These are phyloP conservation scores for Nothobranchius furzeri DNA, from an alignment of 2,113 vertebrate genomes.

Conservation along the genomic window DNA sequence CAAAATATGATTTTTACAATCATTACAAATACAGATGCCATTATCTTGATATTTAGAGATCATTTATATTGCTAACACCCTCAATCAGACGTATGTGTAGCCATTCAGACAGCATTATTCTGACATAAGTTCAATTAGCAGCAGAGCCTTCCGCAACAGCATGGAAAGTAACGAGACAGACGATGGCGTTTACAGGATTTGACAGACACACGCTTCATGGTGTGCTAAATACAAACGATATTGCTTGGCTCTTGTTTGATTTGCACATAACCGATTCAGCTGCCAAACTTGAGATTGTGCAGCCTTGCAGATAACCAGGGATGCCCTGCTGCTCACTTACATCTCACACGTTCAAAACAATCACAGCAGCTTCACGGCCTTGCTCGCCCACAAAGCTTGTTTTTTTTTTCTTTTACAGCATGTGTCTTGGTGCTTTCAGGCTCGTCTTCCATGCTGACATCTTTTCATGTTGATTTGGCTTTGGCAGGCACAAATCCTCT, in stretches of 20 bases:
- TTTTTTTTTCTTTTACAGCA: not conserved
- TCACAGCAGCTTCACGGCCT: constrained; percentile 7
- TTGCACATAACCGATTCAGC: constrained; percentile 35
- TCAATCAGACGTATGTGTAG: constrained; percentile 2
- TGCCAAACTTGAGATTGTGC: constrained; percentile 43
- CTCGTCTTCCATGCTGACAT: not conserved
- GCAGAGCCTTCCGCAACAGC: constrained; percentile 15
- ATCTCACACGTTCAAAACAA: constrained; percentile 34
- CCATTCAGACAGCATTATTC: not conserved
- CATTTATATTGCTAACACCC: not conserved
- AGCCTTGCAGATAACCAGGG: constrained; percentile 28
- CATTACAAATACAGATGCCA: no score
- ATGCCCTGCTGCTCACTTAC: constrained; percentile 36
- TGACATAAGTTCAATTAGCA: constrained; percentile 12
- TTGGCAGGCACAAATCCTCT: not conserved
- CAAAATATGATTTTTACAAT: no score
- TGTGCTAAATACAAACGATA: constrained; percentile 42
- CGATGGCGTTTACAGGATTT: constrained; percentile 41
- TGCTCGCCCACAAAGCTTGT: constrained; percentile 7
- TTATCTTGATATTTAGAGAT: not conserved
- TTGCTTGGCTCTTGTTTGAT: constrained; percentile 25
- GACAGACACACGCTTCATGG: constrained; percentile 24
- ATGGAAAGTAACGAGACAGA: constrained; percentile 6
- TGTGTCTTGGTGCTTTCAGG: constrained; percentile 2
- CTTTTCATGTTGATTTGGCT: constrained; percentile 7